Evolutionary conservation across 2,797 vertebrate genomes (phyloP), one percentile per base, ranked within the genome.

Genomic region (Megalops cyprinoides): DNA sequence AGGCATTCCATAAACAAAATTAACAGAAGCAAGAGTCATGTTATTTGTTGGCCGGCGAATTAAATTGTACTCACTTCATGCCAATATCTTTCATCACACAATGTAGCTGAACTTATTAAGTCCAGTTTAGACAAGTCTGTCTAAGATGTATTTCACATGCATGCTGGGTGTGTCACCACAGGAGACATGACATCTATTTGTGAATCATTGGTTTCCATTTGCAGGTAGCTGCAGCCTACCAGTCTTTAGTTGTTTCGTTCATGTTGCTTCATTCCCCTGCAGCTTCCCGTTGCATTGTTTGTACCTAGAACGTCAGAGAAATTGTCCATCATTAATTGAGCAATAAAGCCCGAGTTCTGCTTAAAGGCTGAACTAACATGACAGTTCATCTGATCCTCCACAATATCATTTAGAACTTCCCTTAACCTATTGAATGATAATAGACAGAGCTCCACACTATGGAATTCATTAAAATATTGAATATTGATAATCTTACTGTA

Each of bases 401-500:
- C 46, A 53, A 15, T n/a, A 62, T 34, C 65, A 42, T 20, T 67
- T 49, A 49, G 60, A 67, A 51, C 31, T 44, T 65, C 51, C 20
- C 60, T 18, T 23, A 18, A 67, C 46, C 46, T 8, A 15, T n/a
- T 37, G 1, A 10, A 56, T 34, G 56, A 55, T 79, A 15, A 18
- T n/a, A n/a, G 56, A 28, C 44, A 23, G 37, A 9, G 56, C 28
- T 14, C 37, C 44, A 10, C 5, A 69, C 10, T 31, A 3, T 34
- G 18, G 31, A n/a, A 10, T 42, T 69, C 25, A 34, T 49, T 49
- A 48, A 6, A 31, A 8, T 69, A 39, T 53, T 69, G 9, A 44
- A 44, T 76, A 76, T 51, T 62, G 34, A 62, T 62, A 34, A 25
- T 10, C 23, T 60, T 77, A 28, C n/a, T n/a, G n/a, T n/a, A n/a